These are phyloP conservation scores for Agonopterix arenella DNA, from an alignment of 2,888 invertebrate species.

Conservation along the genomic window DNA sequence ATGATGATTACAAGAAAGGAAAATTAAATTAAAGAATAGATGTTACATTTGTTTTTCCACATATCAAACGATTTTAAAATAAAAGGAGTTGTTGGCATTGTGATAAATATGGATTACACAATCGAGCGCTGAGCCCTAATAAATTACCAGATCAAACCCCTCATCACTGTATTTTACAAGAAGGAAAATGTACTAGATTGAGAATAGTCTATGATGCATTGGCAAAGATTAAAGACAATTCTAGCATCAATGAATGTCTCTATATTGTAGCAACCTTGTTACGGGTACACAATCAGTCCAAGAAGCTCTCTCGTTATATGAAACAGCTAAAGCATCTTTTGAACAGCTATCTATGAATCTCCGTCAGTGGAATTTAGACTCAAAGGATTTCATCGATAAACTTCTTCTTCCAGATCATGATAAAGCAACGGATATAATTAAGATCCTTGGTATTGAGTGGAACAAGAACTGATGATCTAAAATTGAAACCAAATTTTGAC, in stretches of 20 bases:
- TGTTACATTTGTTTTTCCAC: constrained; percentile 8
- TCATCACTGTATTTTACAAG: too few species aligned
- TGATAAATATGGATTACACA: not conserved
- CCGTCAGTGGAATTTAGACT: constrained; percentile 3
- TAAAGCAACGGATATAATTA: not conserved
- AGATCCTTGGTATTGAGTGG: not conserved
- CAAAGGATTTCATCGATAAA: not conserved
- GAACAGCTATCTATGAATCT: constrained; percentile 6
- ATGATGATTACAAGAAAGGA: too few species aligned
- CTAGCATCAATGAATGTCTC: constrained; percentile 6
- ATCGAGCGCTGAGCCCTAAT: constrained; percentile 3
- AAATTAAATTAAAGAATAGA: not conserved
- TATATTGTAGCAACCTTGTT: constrained; percentile 6
- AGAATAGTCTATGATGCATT: not conserved
- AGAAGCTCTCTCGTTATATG: constrained; percentile 1
- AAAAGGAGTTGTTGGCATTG: constrained; percentile 3
- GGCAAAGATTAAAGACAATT: not conserved
- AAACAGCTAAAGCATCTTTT: not conserved
- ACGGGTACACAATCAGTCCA: not conserved
- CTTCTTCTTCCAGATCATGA: not conserved
- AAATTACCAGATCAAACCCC: not conserved
- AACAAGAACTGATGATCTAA: not conserved
- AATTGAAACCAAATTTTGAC: not conserved
- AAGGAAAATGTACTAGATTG: not conserved
- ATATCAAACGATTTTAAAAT: not conserved